Evolutionary conservation across 1,140 invertebrate genomes (phyloP), one percentile per base, ranked within the genome.

Genomic region (Teleogryllus occipitalis): DNA sequence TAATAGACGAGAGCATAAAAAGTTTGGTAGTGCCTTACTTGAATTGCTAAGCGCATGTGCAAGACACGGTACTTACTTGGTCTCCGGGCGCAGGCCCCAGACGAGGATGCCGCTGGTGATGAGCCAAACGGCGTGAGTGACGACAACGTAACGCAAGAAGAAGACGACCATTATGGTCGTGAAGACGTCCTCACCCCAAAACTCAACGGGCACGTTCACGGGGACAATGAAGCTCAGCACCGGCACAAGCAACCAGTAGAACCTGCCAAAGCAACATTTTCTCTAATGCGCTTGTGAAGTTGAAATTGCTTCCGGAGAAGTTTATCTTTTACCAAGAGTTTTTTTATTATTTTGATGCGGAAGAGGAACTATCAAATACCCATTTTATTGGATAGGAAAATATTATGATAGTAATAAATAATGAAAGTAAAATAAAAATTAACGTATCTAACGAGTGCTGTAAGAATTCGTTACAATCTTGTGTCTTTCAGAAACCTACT

Each of bases 171-270:
- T 89, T n/a, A 92, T 83, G 0, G 90, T 84, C 74, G 87, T 88
- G 7, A 86, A 79, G 0, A 92, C 84, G 0, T 89, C 87, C 81
- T 95, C 93, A 10, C 88, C 88, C 90, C 92, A 94, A 82, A 94
- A 94, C 84, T 93, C 91, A 0, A 91, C 87, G 0, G 93, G 92
- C 0, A 91, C 89, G 82, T 94, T 93, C 5, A 94, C 84, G 5
- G 93, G 93, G n/a, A 95, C 82, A 6, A 95, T 82, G 0, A 93
- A 81, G 54, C 91, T 91, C 0, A 95, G 27, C 15, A 93, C 84
- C 2, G 87, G 84, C 82, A 92, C 93, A 1, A 95, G 80, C 0
- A 92, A 76, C 89, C 91, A 93, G 83, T 93, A 94, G 80, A 91
- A 91, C 81, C 93, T 95, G 81, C 22, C 39, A 74, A 39, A 39